A percentile compares a stretch with the other conserved stretches of the same genome.
These are phyloP conservation scores for Cheilosia impressa DNA, from an alignment of 2,888 invertebrate genomes.

Conservation along the genomic window DNA sequence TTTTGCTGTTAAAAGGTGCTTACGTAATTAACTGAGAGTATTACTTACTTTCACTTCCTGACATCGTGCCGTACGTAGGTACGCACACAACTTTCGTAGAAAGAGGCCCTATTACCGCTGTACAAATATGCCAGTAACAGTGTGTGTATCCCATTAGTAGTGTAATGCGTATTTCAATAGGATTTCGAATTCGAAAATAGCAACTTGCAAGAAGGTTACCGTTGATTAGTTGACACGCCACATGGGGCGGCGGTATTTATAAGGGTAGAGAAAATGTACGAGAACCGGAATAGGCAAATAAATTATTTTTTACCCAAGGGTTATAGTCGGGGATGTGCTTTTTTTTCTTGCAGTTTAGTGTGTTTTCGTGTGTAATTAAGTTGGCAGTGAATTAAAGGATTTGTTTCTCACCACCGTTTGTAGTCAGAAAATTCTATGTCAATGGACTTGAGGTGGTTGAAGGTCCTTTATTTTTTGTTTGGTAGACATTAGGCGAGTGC, in stretches of 20 bases:
- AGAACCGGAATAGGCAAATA: constrained; percentile 62
- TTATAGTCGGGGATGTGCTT: constrained; percentile 16
- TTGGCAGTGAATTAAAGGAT: constrained; percentile 52
- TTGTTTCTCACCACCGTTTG: constrained; percentile 11
- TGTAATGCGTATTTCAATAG: constrained; percentile 57
- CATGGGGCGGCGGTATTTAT: background rate
- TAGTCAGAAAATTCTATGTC: constrained; percentile 5
- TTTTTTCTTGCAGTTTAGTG: constrained; percentile 8
- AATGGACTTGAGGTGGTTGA: constrained; percentile 24
- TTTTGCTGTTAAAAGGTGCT: constrained; percentile 56
- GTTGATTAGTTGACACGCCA: constrained; percentile 67
- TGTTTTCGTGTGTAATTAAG: constrained; percentile 46
- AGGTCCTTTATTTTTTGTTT: constrained; percentile 3
- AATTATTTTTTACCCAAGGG: constrained; percentile 48
- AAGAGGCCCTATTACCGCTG: constrained; percentile 19
- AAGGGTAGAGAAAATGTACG: constrained; percentile 8
- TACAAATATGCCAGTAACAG: constrained; percentile 5
- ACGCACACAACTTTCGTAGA: constrained; percentile 19
- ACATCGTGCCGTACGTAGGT: constrained; percentile 3
- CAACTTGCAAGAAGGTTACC: constrained; percentile 38
- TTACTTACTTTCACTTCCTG: constrained; percentile 67
- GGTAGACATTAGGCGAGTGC: background rate
- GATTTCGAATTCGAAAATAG: constrained; percentile 42
- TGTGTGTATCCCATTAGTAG: constrained; percentile 26
- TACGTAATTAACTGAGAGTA: constrained; percentile 58